A percentile compares a stretch with the other conserved stretches of the same genome.
These are phyloP conservation scores for Rhegmatorhina hoffmannsi DNA, from an alignment of 2,113 vertebrate species.

Conservation along the genomic window DNA sequence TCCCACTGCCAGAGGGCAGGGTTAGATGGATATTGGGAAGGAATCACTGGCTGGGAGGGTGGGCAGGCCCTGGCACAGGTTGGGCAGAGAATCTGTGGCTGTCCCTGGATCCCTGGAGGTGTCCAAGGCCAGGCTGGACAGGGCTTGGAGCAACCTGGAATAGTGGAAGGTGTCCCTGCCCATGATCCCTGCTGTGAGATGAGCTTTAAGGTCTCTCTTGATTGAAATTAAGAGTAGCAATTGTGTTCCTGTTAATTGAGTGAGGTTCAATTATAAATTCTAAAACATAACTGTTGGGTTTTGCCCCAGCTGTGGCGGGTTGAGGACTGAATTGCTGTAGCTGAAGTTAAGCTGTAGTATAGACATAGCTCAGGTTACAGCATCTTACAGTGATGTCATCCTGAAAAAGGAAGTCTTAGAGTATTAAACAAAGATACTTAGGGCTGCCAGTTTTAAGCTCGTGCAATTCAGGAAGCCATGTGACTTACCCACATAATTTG, in stretches of 20 bases:
- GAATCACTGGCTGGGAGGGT: rapidly evolving
- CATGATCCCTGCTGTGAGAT: neutral
- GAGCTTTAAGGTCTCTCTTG: neutral
- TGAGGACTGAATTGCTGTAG: neutral
- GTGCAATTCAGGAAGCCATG: neutral
- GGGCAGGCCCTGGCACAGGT: rapidly evolving
- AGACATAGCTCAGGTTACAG: neutral
- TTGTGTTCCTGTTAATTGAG: neutral
- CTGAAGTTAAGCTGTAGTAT: neutral
- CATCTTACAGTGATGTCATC: neutral
- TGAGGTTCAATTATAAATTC: neutral
- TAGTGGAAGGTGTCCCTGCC: neutral
- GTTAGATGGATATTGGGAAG: rapidly evolving
- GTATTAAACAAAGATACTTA: neutral
- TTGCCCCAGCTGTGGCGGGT: neutral
- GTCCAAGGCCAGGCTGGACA: rapidly evolving
- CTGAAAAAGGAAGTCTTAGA: slow-evolving; percentile 35
- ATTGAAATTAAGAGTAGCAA: neutral
- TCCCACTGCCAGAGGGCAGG: neutral
- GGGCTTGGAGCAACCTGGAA: rapidly evolving
- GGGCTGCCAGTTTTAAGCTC: neutral
- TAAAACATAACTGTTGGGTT: neutral
- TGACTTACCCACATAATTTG: neutral
- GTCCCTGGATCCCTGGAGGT: neutral
- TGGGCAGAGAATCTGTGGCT: neutral